Percentiles rank a stretch among this genome's conserved stretches.
These are phyloP conservation scores for Lacanobia wlatinum DNA, from an alignment of 2,888 invertebrate genomes.

Conservation along the genomic window DNA sequence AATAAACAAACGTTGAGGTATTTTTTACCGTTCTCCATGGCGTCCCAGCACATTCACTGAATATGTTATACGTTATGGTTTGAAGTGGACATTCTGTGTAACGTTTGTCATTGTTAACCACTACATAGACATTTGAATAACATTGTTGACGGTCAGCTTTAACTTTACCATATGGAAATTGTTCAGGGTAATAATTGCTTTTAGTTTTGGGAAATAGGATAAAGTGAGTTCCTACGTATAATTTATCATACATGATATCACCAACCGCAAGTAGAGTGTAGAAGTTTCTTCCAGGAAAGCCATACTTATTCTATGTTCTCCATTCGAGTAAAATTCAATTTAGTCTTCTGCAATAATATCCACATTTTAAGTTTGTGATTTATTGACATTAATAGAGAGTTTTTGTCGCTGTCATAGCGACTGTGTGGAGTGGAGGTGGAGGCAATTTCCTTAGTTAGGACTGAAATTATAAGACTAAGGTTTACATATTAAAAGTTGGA, in stretches of 20 bases:
- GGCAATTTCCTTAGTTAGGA: too few relatives aligned
- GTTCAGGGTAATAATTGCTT: slow-evolving; percentile 10
- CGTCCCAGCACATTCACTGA: too few relatives aligned
- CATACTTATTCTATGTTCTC: not conserved
- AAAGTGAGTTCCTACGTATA: not conserved
- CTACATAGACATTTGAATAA: not conserved
- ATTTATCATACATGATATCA: not conserved
- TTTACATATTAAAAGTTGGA: too few relatives aligned
- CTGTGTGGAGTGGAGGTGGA: too few relatives aligned
- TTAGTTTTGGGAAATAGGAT: not conserved
- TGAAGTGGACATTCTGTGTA: not conserved
- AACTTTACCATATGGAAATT: slow-evolving; percentile 28
- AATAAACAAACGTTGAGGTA: too few relatives aligned
- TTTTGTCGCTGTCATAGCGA: too few relatives aligned
- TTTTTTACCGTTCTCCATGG: too few relatives aligned
- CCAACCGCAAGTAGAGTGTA: not conserved
- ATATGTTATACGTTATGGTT: not conserved
- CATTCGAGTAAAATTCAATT: too few relatives aligned
- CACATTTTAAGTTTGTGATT: not conserved
- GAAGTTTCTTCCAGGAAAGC: not conserved
- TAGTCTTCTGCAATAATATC: too few relatives aligned
- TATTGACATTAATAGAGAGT: not conserved
- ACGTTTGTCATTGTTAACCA: not conserved
- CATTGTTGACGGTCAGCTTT: slow-evolving; percentile 1
- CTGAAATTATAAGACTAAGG: too few relatives aligned